Conservation (phyloP, 2,888 invertebrate species). For the Ceraclea dissimilis region DNA sequence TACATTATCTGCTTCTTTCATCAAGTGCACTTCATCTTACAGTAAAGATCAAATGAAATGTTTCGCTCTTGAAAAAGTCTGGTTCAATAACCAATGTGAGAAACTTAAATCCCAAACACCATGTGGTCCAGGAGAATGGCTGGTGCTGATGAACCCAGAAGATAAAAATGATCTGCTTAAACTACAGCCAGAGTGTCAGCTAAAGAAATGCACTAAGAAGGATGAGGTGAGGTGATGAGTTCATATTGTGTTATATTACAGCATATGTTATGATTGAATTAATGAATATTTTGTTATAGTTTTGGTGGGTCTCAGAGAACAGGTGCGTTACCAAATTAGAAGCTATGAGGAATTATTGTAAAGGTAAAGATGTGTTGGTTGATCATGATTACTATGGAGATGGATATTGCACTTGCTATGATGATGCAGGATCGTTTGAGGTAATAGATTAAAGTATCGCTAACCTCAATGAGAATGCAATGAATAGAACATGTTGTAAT, state of each 20-base stretch:
- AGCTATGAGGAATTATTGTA: conserved; percentile 3
- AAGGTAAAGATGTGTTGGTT: conserved; percentile 5
- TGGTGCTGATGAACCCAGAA: no score
- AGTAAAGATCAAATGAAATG: not conserved
- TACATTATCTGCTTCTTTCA: no score
- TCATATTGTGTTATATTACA: not conserved
- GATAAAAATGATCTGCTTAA: no score
- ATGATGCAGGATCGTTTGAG: conserved; percentile 7
- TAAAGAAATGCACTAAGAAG: no score
- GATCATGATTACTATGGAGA: conserved; percentile 10
- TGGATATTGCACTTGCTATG: conserved; percentile 14
- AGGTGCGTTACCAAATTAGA: conserved; percentile 2
- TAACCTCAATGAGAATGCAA: not conserved
- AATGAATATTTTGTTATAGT: conserved; percentile 5
- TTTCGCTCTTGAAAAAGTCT: not conserved
- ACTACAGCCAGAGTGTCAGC: no score
- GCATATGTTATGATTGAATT: not conserved
- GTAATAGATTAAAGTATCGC: not conserved
- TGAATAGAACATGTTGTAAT: not conserved
- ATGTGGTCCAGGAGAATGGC: not conserved
- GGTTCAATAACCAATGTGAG: not conserved
- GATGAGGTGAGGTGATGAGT: conserved; percentile 15
- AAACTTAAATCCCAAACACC: not conserved
- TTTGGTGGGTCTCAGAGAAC: conserved; percentile 11
- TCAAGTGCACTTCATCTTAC: no score